A percentile compares a stretch with the other conserved stretches of the same genome.
Conservation (phyloP, 2,888 invertebrate genomes). For the Drosophila formosana region DNA sequence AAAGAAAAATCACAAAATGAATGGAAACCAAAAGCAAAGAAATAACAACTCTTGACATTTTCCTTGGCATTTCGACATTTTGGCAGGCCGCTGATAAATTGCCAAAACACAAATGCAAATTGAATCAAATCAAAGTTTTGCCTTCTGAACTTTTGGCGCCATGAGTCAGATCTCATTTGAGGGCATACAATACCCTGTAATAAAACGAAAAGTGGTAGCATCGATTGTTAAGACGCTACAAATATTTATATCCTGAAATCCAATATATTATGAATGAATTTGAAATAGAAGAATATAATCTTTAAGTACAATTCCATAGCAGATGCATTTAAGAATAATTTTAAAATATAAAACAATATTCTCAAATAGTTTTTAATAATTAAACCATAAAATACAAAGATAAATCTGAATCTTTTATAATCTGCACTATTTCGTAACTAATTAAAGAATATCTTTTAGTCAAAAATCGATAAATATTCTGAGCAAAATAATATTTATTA, state of each 20-base stretch:
- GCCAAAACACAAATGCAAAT: slow-evolving; percentile 61
- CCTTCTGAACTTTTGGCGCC: slow-evolving; percentile 40
- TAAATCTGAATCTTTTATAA: too few relatives aligned
- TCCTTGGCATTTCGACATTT: slow-evolving; percentile 64
- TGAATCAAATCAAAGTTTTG: slow-evolving; percentile 59
- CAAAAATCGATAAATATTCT: too few relatives aligned
- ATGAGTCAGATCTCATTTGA: slow-evolving; percentile 41
- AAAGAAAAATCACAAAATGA: slow-evolving; percentile 7
- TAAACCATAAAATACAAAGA: too few relatives aligned
- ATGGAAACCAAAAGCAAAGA: not conserved
- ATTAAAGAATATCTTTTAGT: too few relatives aligned
- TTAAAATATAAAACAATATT: too few relatives aligned
- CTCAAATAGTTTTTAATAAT: too few relatives aligned
- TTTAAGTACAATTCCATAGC: too few relatives aligned
- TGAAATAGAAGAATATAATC: not conserved
- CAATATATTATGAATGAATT: too few relatives aligned
- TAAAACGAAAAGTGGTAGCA: not conserved
- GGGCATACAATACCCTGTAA: slow-evolving; percentile 50
- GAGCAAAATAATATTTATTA: too few relatives aligned
- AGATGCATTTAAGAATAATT: too few relatives aligned
- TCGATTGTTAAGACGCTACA: too few relatives aligned
- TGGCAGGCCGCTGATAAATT: slow-evolving; percentile 58
- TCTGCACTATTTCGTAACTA: too few relatives aligned
- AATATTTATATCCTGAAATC: not conserved
- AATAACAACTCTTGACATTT: slow-evolving; percentile 57